Percentiles rank a stretch among this genome's conserved stretches.
phyloP scores from a whole-genome alignment of 1,140 invertebrate species.

The Bombus affinis region DNA sequence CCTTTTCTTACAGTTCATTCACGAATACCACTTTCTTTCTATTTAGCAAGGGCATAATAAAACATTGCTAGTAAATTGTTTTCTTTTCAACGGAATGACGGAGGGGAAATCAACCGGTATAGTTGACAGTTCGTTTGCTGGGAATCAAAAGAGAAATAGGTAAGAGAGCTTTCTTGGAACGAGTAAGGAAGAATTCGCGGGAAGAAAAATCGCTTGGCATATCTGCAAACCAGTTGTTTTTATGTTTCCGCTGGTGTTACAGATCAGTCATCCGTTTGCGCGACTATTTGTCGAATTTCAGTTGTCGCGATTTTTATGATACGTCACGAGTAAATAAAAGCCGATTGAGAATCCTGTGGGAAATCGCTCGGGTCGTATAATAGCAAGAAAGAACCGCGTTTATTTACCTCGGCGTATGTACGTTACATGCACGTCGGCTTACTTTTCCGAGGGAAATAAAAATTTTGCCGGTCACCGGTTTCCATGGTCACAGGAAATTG shows the following conservation, averaged over 20 bases:
- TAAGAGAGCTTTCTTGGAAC: no score
- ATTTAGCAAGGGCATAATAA: no score
- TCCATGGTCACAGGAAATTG: not conserved
- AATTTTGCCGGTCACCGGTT: not conserved
- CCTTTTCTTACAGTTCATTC: not conserved
- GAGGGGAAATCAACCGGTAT: no score
- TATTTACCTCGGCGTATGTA: not conserved
- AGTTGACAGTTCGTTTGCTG: not conserved
- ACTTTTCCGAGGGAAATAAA: conserved; percentile 3
- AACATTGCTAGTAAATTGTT: not conserved
- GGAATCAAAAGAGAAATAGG: not conserved
- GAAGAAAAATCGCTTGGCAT: not conserved
- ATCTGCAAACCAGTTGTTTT: not conserved
- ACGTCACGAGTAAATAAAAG: conserved; percentile 27
- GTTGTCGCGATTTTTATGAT: not conserved
- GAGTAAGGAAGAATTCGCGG: not conserved
- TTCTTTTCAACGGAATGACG: not conserved
- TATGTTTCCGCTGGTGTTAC: not conserved
- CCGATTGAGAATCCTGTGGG: conserved; percentile 14
- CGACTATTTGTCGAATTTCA: conserved; percentile 14
- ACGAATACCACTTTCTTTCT: not conserved
- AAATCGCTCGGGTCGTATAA: conserved; percentile 40
- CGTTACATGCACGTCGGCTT: not conserved
- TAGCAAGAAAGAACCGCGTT: not conserved
- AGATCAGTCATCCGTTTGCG: not conserved